Evolutionary conservation across 2,797 vertebrate species (phyloP).

Genomic region (Steatocranus sp.): DNA sequence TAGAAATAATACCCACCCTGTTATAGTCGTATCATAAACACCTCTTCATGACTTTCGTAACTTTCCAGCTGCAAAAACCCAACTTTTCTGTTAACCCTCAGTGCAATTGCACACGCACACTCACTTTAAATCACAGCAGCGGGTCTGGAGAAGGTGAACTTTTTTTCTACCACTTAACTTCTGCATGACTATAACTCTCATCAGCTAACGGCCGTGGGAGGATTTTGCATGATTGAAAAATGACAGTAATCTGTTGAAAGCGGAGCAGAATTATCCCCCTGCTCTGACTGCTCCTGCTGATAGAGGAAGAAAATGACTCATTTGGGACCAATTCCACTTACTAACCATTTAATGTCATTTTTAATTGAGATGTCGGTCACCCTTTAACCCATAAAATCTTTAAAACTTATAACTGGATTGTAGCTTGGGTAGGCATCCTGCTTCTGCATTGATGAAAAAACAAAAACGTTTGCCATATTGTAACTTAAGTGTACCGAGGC

Average conservation of each 20-base stretch:
- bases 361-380: not conserved
- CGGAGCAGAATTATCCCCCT: constrained; percentile 11
- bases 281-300: constrained; percentile 25
- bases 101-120: not conserved
- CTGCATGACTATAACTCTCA: constrained; percentile 4
- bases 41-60: not conserved
- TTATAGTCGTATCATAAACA: not conserved
- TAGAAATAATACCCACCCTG: not conserved
- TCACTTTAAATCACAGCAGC: constrained; percentile 14
- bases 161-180: constrained; percentile 33
- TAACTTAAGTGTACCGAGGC: not conserved
- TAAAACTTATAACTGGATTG: fast-evolving
- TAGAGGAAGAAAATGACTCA: not conserved
- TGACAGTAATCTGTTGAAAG: constrained; percentile 43
- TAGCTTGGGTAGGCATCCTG: fast-evolving
- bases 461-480: not conserved
- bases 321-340: not conserved
- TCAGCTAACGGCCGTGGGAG: constrained; percentile 21
- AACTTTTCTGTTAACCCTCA: constrained; percentile 29
- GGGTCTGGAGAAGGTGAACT: not conserved
- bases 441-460: not conserved
- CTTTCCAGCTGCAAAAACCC: not conserved
- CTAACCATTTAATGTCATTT: constrained; percentile 6
- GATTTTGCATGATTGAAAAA: constrained; percentile 58
- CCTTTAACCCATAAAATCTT: not conserved